A percentile compares a stretch with the other conserved stretches of the same genome.
Conservation (phyloP, 1,140 invertebrate species). For the Drosophila yakuba region DNA sequence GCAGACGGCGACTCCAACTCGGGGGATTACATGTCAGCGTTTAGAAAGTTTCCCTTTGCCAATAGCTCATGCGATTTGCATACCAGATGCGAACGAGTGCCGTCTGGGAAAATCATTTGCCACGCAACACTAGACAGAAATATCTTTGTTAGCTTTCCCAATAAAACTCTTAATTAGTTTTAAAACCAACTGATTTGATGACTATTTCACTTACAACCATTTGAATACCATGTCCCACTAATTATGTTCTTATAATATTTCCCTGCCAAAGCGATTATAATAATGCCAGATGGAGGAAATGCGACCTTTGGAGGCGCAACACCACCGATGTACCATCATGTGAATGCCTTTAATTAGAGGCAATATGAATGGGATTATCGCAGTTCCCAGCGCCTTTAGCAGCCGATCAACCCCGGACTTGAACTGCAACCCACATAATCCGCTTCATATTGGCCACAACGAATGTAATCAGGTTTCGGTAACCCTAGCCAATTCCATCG, state of each 20-base stretch:
- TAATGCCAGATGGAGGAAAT: conserved; percentile 17
- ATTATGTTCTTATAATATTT: background rate
- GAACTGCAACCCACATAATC: conserved; percentile 43
- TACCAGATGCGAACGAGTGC: conserved; percentile 12
- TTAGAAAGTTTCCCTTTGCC: conserved; percentile 76
- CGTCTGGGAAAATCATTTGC: conserved; percentile 4
- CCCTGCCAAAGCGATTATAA: background rate
- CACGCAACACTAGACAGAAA: too few species aligned
- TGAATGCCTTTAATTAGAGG: conserved; percentile 30
- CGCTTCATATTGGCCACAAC: conserved; percentile 37
- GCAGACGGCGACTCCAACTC: conserved; percentile 41
- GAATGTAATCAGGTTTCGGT: conserved; percentile 49
- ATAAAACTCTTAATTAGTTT: too few species aligned
- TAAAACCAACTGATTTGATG: too few species aligned
- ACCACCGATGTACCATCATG: background rate
- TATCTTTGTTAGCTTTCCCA: too few species aligned
- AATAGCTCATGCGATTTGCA: conserved; percentile 67
- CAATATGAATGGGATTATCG: conserved; percentile 49
- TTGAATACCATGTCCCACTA: background rate
- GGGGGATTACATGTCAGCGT: conserved; percentile 65
- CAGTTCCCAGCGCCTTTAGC: conserved; percentile 7
- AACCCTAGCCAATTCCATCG: conserved; percentile 49
- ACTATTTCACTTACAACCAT: too few species aligned
- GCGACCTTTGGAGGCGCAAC: conserved; percentile 10
- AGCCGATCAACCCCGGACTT: conserved; percentile 14